Base-by-base conservation (phyloP, 2,888 invertebrate species). In the Drosophila paramelanica region DNA sequence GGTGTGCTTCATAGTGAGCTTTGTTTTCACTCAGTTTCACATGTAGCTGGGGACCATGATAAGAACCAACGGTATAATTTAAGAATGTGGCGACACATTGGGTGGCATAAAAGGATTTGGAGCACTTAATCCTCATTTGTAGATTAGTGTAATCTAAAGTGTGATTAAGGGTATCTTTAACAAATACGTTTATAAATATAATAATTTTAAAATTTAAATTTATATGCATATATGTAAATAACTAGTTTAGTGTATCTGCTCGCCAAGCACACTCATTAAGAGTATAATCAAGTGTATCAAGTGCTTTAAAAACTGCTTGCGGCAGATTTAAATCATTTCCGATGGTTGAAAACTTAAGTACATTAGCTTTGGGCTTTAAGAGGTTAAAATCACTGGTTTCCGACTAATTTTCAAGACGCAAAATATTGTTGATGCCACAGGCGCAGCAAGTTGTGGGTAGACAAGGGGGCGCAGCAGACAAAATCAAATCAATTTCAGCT, bases 401-500 rank as follows among this genome's bases (percentile, higher is more conserved):
- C 42, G 3, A 52, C 50, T 47, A 47, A 68, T 67, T 64, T 59
- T 4, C 42, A 27, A 27, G 11, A 36, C 8, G 10, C 7, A 27
- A 20, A 41, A 39, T 36, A 55, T 41, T 51, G 52, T 45, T 60
- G 58, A 52, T 23, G 41, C 55, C 53, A 17, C 33, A 75, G 36
- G 61, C 13, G 7, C 27, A 65, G 39, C 31, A 47, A 39, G 20
- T 20, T 31, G 31, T 3, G 11, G 7, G 5, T 10, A 11, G 11
- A 3, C 11, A 31, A 31, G 31, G 10, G 7, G 20, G 64, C 13
- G 10, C 42, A 27, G 10, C 42, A 27, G 27, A 17, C 43, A 4
- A 58, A 67, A 67, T 56, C 53, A 77, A 77, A 67, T 77, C 57
- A 60, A 69, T 60, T 64, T 68, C 43, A 42, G 58, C 51, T 67